Evolutionary conservation across 2,888 invertebrate species (phyloP), one percentile per base, ranked within the genome.

Genomic region (Caenorhabditis auriculariae): DNA sequence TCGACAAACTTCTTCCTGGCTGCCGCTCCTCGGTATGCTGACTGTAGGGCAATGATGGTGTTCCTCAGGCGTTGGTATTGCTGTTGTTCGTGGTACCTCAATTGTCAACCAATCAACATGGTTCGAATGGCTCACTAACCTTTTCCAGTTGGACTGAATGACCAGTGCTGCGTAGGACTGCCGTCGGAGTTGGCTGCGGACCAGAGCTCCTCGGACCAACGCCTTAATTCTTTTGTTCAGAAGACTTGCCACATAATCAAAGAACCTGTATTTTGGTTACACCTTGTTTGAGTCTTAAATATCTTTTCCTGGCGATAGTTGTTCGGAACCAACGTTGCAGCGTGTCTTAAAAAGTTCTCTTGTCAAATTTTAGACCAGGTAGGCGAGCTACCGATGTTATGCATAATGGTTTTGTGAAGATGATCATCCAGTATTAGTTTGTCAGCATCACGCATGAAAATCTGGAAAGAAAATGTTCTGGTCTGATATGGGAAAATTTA

Each of bases 361-460:
- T 32, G n/a, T n/a, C n/a, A n/a, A n/a, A n/a, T n/a, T n/a, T n/a
- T n/a, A n/a, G 35, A 32, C n/a, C n/a, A 32, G 35, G n/a, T n/a
- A 7, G 7, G 24, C 15, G 26, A 39, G 46, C 23, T 23, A 57
- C 57, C 89, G 78, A 94, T 93, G 76, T 91, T 89, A 52, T 90
- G 89, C 88, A 94, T 91, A 72, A 94, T 93, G 82, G 91, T 91
- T 82, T 91, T 90, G 83, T 95, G 94, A 51, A 95, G 86, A 72
- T 90, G 88, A 80, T 91, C 90, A 82, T 95, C 94, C 66, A 94
- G 84, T 81, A 91, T 90, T 75, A 91, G 88, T 83, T 94, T 93
- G 83, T 94, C 93, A 27, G 91, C 90, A 82, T 94, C 94, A 38
- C 94, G 87, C 85, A 94, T 88, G 82, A 93, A 94, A 65, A 94